Conservation (phyloP, 2,888 invertebrate species). For the Dynastes tityus region DNA sequence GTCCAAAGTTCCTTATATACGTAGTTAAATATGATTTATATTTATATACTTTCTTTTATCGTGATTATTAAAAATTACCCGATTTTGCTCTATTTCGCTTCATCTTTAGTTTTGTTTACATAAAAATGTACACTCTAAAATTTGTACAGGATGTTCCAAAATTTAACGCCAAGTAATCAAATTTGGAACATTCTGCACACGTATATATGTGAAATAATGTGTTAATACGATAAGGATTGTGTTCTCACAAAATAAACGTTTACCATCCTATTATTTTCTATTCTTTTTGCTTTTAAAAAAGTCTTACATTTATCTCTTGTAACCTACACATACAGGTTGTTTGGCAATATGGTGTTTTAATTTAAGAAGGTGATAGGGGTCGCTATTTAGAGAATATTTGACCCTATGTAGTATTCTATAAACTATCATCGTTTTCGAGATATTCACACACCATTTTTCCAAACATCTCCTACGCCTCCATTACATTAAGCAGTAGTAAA, state of each 20-base stretch:
- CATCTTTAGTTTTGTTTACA: background rate
- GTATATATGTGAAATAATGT: background rate
- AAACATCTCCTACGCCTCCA: background rate
- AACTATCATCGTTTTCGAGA: background rate
- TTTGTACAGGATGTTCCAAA: background rate
- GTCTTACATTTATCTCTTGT: too few species aligned
- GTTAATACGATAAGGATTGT: background rate
- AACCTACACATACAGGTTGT: too few species aligned
- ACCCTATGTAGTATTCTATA: background rate
- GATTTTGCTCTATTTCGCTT: slow-evolving; percentile 3
- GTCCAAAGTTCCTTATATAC: slow-evolving; percentile 67
- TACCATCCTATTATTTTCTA: background rate
- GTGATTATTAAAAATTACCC: slow-evolving; percentile 22
- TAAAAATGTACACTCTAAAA: background rate
- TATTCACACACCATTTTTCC: background rate
- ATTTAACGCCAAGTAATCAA: background rate
- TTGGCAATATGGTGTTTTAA: slow-evolving; percentile 42
- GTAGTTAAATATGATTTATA: slow-evolving; percentile 50
- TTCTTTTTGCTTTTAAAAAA: too few species aligned
- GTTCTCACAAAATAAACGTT: background rate
- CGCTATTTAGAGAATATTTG: too few species aligned
- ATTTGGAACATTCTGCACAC: too few species aligned
- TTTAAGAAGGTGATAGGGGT: slow-evolving; percentile 52
- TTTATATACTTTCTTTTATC: background rate
- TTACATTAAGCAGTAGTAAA: slow-evolving; percentile 17